Evolutionary conservation across 2,888 invertebrate species (phyloP), one percentile per base, ranked within the genome.

Genomic region (Euproctis similis): DNA sequence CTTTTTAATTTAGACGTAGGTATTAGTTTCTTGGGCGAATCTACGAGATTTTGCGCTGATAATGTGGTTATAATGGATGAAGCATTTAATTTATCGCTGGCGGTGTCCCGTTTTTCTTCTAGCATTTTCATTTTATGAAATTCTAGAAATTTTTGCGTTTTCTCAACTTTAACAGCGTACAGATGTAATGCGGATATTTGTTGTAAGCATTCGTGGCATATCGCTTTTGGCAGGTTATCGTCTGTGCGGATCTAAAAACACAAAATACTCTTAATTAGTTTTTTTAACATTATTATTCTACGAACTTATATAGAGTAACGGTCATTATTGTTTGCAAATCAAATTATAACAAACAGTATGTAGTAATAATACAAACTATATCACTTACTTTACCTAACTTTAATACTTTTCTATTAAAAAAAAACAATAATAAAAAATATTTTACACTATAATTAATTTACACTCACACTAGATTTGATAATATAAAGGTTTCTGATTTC

Each of bases 201-300:
- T 46, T 78, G 78, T 16, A 82, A 55, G 36, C 84, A 84, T 25
- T 82, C 82, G 52, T 84, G 84, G 49, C 84, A 84, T 58, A 84
- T 82, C 46, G 84, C 84, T 60, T 84, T 84, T 12, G 84, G 84
- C 11, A 84, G 69, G 26, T 44, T 62, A 43, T 84, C 84, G 35
- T 82, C 81, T 30, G 68, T 48, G 20, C 73, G 71, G 27, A 84
- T 63, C 84, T 84, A 20, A 26, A 46, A 46, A 24, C 5, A n/a
- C n/a, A n/a, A n/a, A n/a, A n/a, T n/a, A n/a, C n/a, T n/a, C n/a
- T n/a, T n/a, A n/a, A n/a, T n/a, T n/a, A n/a, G n/a, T n/a, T n/a
- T n/a, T n/a, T n/a, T n/a, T n/a, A n/a, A n/a, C n/a, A n/a, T n/a
- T n/a, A n/a, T n/a, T n/a, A n/a, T n/a, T n/a, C n/a, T n/a, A n/a